A percentile compares a stretch with the other conserved stretches of the same genome.
These are phyloP conservation scores for Strongylocentrotus purpuratus DNA, from an alignment of 35 echinoderm and acorn worm species.

Conservation along the genomic window DNA sequence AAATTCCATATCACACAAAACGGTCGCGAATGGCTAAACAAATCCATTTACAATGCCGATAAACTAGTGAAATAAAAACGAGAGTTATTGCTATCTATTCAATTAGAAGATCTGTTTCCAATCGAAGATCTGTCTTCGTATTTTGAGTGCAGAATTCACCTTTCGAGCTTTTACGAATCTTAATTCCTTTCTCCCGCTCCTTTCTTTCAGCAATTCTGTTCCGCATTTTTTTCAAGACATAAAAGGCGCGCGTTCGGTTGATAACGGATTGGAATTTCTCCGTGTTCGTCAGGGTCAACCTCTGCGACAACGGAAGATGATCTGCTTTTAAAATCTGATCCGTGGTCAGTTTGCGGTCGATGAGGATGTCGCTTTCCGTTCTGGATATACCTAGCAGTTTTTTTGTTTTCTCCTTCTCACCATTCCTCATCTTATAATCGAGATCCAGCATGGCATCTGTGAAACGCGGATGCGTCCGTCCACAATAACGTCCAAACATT, in stretches of 20 bases:
- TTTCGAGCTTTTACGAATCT: not conserved
- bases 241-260: conserved; percentile 43
- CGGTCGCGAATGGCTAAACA: too few relatives aligned
- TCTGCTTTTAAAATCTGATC: conserved; percentile 56
- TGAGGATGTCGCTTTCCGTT: conserved; percentile 65
- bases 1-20: too few relatives aligned
- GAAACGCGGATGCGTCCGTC: conserved; percentile 41
- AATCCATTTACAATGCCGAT: not conserved
- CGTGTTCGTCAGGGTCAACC: conserved; percentile 47
- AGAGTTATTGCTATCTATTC: not conserved
- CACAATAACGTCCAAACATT: conserved; percentile 66
- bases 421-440: conserved; percentile 52
- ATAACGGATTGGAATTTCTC: conserved; percentile 39
- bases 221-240: conserved; percentile 53
- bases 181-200: conserved; percentile 20
- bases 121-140: not conserved
- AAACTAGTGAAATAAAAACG: not conserved
- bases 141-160: conserved; percentile 63
- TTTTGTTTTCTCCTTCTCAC: conserved; percentile 42
- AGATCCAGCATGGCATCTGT: conserved; percentile 52
- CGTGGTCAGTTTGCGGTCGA: conserved; percentile 62
- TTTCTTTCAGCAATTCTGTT: conserved; percentile 47
- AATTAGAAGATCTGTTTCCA: not conserved
- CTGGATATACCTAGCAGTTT: conserved; percentile 60
- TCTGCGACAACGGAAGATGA: conserved; percentile 65